Percentiles rank a stretch among this genome's conserved stretches.
Evolutionary conservation across 2,113 vertebrate genomes (phyloP).

Genomic region (Tragulus kanchil): DNA sequence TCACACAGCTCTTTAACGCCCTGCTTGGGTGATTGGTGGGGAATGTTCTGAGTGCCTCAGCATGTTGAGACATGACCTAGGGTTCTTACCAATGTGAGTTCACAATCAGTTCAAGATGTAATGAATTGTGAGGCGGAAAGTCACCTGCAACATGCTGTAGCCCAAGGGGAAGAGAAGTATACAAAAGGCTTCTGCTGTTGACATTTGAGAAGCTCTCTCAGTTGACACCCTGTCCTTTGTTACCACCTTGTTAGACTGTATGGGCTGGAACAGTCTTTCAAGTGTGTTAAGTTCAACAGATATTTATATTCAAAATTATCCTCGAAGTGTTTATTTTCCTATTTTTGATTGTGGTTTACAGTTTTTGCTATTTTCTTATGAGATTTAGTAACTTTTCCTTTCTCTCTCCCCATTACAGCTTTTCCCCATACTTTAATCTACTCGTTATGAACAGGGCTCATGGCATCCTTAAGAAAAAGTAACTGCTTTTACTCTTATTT

Average conservation of each 20-base stretch:
- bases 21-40: neutral
- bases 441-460: neutral
- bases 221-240: neutral
- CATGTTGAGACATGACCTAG: constrained; percentile 38
- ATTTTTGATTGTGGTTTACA: constrained; percentile 60
- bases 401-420: neutral
- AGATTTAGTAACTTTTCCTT: constrained; percentile 31
- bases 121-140: neutral
- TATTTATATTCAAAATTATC: constrained; percentile 49
- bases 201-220: constrained; percentile 9
- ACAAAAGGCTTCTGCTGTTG: constrained; percentile 20
- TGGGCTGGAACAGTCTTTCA: constrained; percentile 22
- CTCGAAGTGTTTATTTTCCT: constrained; percentile 53
- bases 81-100: neutral
- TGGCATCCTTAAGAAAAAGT: neutral
- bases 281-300: constrained; percentile 24
- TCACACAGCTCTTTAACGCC: neutral
- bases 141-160: neutral
- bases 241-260: neutral
- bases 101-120: constrained; percentile 47
- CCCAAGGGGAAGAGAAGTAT: neutral
- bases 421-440: neutral
- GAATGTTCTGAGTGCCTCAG: neutral
- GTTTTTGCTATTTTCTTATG: constrained; percentile 55
- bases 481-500: neutral